A percentile compares a stretch with the other conserved stretches of the same genome.
Conservation (phyloP, 1,140 invertebrate species). For the Drosophila funebris region DNA sequence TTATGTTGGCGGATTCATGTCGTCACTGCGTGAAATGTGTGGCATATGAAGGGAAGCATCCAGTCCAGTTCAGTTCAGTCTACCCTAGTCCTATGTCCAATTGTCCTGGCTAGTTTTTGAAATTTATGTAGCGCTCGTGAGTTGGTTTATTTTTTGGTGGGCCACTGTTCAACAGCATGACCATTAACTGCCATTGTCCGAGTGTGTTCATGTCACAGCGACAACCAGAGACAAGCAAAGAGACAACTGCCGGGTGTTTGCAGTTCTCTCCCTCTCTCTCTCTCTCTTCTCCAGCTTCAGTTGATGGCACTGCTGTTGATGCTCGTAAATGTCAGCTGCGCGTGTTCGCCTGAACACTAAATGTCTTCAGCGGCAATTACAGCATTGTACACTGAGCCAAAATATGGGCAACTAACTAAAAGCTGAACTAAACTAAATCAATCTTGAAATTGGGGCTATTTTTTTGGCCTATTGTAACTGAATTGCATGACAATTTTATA, state of each 20-base stretch:
- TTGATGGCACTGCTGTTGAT: slow-evolving; percentile 45
- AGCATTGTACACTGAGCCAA: slow-evolving; percentile 10
- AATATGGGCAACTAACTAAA: neutral
- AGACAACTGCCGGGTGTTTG: slow-evolving; percentile 5
- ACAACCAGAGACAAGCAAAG: slow-evolving; percentile 21
- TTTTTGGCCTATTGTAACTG: too few relatives aligned
- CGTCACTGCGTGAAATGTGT: slow-evolving; percentile 80
- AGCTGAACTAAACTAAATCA: neutral
- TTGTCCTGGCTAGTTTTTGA: slow-evolving; percentile 68
- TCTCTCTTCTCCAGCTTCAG: neutral
- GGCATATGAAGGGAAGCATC: slow-evolving; percentile 54
- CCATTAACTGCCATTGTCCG: slow-evolving; percentile 77
- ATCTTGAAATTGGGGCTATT: too few relatives aligned
- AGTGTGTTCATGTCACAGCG: slow-evolving; percentile 67
- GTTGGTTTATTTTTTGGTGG: slow-evolving; percentile 72
- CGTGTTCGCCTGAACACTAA: slow-evolving; percentile 66
- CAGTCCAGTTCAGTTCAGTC: neutral
- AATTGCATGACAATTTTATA: too few relatives aligned
- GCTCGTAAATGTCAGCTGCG: slow-evolving; percentile 78
- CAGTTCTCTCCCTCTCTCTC: slow-evolving; percentile 13
- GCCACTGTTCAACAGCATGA: slow-evolving; percentile 59
- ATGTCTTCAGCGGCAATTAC: slow-evolving; percentile 82
- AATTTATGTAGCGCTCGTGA: slow-evolving; percentile 76
- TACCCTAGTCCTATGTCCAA: neutral
- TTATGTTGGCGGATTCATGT: slow-evolving; percentile 81